A percentile compares a stretch with the other conserved stretches of the same genome.
phyloP scores from a whole-genome alignment of 2,888 invertebrate species.

The Eulithis prunata region DNA sequence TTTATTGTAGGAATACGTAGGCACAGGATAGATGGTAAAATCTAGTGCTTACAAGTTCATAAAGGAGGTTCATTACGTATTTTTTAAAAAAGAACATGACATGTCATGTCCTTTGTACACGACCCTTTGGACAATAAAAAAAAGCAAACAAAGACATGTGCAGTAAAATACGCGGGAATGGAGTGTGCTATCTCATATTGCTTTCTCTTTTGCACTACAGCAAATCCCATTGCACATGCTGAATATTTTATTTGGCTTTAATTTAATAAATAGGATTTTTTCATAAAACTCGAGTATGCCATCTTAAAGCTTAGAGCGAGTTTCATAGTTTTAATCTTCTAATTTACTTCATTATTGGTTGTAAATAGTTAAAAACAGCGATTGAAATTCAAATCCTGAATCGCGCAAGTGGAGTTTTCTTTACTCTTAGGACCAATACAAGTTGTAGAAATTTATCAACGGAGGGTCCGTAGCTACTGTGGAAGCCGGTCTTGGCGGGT shows the following conservation, averaged over 20 bases:
- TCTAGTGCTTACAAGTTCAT: too few species aligned
- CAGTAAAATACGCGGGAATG: slow-evolving; percentile 12
- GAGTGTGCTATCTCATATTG: slow-evolving; percentile 5
- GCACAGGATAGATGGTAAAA: too few species aligned
- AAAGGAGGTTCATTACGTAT: not conserved
- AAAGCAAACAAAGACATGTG: not conserved
- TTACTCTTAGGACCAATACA: not conserved
- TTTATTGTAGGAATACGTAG: too few species aligned
- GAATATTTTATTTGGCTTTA: not conserved
- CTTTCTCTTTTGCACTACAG: slow-evolving; percentile 15
- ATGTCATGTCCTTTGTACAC: too few species aligned
- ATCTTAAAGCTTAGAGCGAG: not conserved
- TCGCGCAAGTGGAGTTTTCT: slow-evolving; percentile 23
- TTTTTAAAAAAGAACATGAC: not conserved
- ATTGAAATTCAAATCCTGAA: slow-evolving; percentile 21
- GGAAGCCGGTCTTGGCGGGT: slow-evolving; percentile 22
- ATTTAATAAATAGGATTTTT: not conserved
- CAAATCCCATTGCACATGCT: not conserved
- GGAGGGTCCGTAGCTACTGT: slow-evolving; percentile 28
- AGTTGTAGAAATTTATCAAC: not conserved
- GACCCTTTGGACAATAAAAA: not conserved
- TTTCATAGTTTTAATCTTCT: not conserved
- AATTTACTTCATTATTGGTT: not conserved
- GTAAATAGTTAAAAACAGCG: not conserved
- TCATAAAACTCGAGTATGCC: not conserved